phyloP scores from a whole-genome alignment of 2,888 invertebrate genomes.

The Hoplodrina blanda region DNA sequence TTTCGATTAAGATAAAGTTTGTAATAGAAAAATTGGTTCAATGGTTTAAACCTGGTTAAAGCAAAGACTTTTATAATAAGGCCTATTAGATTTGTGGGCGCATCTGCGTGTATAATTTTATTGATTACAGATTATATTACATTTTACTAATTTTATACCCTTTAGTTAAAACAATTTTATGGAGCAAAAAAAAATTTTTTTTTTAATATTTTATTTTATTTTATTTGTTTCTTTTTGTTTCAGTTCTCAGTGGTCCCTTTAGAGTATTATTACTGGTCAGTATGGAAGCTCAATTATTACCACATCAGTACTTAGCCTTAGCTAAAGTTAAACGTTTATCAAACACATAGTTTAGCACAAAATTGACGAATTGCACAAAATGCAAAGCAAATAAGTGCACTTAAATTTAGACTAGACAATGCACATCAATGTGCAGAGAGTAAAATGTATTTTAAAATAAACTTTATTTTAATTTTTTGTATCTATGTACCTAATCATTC shows the following conservation, averaged over 20 bases:
- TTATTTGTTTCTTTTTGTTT: conserved; percentile 80
- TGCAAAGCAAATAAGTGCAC: conserved; percentile 44
- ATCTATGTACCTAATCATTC: conserved; percentile 16
- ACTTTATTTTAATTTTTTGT: conserved; percentile 1
- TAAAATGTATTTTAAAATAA: conserved; percentile 1
- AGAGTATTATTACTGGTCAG: conserved; percentile 69
- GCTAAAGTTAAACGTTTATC: conserved; percentile 29
- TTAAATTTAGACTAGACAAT: conserved; percentile 26
- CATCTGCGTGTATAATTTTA: neutral
- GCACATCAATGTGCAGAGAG: conserved; percentile 24
- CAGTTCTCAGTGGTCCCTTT: conserved; percentile 87
- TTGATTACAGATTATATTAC: conserved; percentile 4
- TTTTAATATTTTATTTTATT: conserved; percentile 52
- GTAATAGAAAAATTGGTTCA: too few species aligned
- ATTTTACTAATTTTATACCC: neutral
- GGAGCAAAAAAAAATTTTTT: neutral
- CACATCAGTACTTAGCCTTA: conserved; percentile 29
- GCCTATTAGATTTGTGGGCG: too few species aligned
- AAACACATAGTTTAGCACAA: conserved; percentile 53
- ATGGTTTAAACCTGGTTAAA: too few species aligned
- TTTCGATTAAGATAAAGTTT: too few species aligned
- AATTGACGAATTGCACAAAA: conserved; percentile 62
- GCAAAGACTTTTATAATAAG: neutral
- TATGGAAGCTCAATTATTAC: conserved; percentile 48
- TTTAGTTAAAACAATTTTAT: neutral